Evolutionary conservation across 2,888 invertebrate species (phyloP), one percentile per base, ranked within the genome.

Genomic region (Sylvicola cinctus): DNA sequence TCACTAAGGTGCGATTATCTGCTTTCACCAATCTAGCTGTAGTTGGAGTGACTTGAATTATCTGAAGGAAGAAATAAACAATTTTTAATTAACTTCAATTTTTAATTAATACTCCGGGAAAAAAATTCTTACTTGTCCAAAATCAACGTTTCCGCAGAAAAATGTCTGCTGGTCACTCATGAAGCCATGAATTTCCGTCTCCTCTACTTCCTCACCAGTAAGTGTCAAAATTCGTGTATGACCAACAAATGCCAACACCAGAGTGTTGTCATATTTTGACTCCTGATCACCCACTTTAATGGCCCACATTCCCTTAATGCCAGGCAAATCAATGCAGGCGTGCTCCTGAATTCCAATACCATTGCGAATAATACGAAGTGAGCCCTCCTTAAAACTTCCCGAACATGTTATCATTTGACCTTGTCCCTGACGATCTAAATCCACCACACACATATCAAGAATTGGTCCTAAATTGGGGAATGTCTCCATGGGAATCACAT

Each of bases 271-370:
- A 44, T 62, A 64, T 17, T 54, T 48, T 27, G 63, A 63, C 45
- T 66, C 67, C 17, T 55, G 60, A 31, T 66, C 66, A 29, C 71
- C 70, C 8, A 81, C 67, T 49, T 74, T 73, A n/a, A 96, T 62
- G 0, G 93, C 84, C 95, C 95, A 95, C 73, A 96, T 88, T 40
- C 93, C 95, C 62, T 95, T 95, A 42, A 96, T 93, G 34, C 93
- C 93, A 4, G 87, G 80, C 44, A 96, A 63, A 62, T 98, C 98
- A 42, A 98, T 95, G 32, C 84, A 87, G 0, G 96, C 96, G 53
- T 91, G 87, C 56, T 96, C 96, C 45, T 95, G 91, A 39, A 96
- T 95, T 3, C 98, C 98, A 49, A 98, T 98, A 3, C 98, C 98
- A 59, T 96, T 98, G 43, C 96, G 70, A 42, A 99, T 96, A 39